A percentile compares a stretch with the other conserved stretches of the same genome.
Evolutionary conservation across 2,113 vertebrate species (phyloP).

Genomic region (Procavia capensis): DNA sequence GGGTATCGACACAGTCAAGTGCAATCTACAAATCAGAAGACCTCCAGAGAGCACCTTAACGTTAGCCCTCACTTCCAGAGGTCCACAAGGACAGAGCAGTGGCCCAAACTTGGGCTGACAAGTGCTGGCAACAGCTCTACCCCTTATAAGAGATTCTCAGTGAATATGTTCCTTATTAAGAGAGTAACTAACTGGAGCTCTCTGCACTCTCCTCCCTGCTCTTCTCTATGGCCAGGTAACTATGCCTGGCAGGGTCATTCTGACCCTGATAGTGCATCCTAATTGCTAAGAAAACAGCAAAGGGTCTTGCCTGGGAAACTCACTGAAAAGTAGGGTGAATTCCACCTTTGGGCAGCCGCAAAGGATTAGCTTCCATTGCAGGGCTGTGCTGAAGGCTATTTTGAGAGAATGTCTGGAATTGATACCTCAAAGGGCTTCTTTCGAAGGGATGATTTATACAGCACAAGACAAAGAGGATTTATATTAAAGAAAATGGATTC

Average conservation of each 20-base stretch:
- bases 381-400: constrained; percentile 82
- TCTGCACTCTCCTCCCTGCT: not conserved
- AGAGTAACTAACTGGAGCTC: not conserved
- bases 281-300: constrained; percentile 31
- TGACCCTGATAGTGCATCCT: constrained; percentile 63
- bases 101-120: not conserved
- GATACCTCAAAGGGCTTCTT: constrained; percentile 85
- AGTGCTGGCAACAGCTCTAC: not conserved
- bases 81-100: too few species aligned
- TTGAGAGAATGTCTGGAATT: constrained; percentile 83
- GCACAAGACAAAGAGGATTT: constrained; percentile 86
- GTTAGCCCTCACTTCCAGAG: not conserved
- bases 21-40: not conserved
- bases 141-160: not conserved
- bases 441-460: constrained; percentile 88
- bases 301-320: constrained; percentile 71
- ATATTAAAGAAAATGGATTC: constrained; percentile 87
- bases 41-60: not conserved
- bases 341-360: constrained; percentile 78
- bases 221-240: constrained; percentile 1
- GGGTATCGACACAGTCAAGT: not conserved
- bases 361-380: constrained; percentile 76
- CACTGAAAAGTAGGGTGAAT: constrained; percentile 73
- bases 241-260: constrained; percentile 2
- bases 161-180: not conserved